Percentiles rank a stretch among this genome's conserved stretches.
Evolutionary conservation across 2,888 invertebrate genomes (phyloP).

Genomic region (Lithophane leautieri): DNA sequence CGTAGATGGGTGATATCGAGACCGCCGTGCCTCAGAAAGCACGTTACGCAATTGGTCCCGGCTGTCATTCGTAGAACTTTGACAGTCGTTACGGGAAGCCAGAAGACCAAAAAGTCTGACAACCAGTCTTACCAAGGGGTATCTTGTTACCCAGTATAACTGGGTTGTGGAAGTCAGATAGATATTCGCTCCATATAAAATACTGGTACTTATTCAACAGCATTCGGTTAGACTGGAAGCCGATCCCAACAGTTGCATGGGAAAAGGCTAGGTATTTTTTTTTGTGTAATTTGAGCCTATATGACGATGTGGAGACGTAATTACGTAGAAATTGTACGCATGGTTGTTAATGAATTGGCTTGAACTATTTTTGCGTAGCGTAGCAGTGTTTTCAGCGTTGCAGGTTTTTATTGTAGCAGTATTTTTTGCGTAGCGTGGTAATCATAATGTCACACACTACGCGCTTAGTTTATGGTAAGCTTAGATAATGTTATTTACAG

Average conservation of each 20-base stretch:
- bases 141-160: background rate
- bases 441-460: background rate
- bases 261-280: background rate
- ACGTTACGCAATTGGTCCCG: no score
- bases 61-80: background rate
- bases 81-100: background rate
- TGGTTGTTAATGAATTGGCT: background rate
- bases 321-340: background rate
- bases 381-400: no score
- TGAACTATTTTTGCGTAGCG: background rate
- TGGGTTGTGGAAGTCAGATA: background rate
- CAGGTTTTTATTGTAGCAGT: no score
- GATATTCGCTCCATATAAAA: background rate
- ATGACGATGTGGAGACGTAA: background rate
- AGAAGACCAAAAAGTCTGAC: background rate
- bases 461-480: background rate
- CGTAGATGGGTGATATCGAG: background rate
- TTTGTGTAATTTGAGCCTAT: background rate
- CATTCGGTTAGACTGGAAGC: background rate
- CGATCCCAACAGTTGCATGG: background rate
- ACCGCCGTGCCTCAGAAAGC: no score
- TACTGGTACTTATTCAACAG: background rate
- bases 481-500: background rate
- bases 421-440: background rate
- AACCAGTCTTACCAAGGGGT: background rate